phyloP scores from a whole-genome alignment of 2,113 vertebrate genomes.

The Leucopsar rothschildi region DNA sequence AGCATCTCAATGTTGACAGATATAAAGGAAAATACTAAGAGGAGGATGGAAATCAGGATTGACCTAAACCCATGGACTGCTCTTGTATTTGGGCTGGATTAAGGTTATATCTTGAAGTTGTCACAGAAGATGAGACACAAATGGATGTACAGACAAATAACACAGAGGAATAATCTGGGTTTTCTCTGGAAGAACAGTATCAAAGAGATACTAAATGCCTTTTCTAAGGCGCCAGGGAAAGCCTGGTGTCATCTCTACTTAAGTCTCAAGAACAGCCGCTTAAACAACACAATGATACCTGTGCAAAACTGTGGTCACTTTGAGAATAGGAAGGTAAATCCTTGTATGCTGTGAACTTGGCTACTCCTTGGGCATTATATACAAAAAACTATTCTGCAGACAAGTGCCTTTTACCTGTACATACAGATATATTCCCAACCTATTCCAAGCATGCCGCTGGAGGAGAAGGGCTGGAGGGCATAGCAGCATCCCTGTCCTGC shows the following conservation, averaged over 20 bases:
- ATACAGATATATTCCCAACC: rapidly evolving
- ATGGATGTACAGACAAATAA: neutral
- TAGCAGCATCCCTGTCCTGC: neutral
- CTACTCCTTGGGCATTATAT: neutral
- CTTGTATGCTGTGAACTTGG: neutral
- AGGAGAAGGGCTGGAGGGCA: neutral
- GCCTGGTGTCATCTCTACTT: neutral
- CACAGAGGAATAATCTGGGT: neutral
- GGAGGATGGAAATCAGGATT: neutral
- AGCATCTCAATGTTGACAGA: neutral
- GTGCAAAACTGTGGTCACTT: neutral
- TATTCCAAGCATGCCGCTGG: neutral
- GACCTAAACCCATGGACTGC: neutral
- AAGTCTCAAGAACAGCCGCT: neutral
- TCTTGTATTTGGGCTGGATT: neutral
- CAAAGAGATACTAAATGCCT: neutral
- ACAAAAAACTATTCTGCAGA: neutral
- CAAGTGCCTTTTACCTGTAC: neutral
- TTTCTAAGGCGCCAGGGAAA: neutral
- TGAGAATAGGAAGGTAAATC: neutral
- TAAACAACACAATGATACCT: neutral
- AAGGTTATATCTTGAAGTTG: neutral
- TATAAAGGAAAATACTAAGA: neutral
- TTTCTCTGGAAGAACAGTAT: neutral
- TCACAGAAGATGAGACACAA: neutral